Evolutionary conservation across 53 echinoderm and acorn worm species (phyloP).

Genomic region (Paelopatides confundens): DNA sequence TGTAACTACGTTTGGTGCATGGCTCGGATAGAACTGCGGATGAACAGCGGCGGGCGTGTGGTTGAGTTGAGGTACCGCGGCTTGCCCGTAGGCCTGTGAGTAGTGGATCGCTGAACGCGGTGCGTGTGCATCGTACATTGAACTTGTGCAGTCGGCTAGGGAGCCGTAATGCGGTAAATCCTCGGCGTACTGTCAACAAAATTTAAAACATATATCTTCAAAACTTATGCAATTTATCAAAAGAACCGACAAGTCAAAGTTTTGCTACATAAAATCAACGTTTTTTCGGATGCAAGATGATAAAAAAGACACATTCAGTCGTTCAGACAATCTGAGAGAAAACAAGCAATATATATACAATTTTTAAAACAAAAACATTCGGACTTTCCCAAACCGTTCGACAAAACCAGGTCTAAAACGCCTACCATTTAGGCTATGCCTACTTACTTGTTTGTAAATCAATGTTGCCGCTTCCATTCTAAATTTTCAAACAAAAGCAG

Average conservation of each 20-base stretch:
- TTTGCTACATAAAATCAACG: too few species aligned
- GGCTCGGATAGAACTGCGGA: slow-evolving; percentile 93
- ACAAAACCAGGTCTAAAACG: too few species aligned
- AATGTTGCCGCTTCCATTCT: too few species aligned
- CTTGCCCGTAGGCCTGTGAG: slow-evolving; percentile 94
- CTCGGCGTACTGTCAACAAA: slow-evolving; percentile 33
- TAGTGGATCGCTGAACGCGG: slow-evolving; percentile 98
- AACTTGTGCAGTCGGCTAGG: slow-evolving; percentile 83
- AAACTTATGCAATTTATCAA: not conserved
- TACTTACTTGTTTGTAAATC: too few species aligned
- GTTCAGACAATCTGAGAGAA: too few species aligned
- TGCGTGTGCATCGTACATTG: slow-evolving; percentile 97
- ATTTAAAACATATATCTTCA: not conserved
- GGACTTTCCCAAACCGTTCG: too few species aligned
- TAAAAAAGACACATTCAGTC: not conserved
- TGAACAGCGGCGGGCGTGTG: slow-evolving; percentile 79
- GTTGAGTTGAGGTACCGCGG: slow-evolving; percentile 92
- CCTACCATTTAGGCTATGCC: too few species aligned
- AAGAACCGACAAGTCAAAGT: not conserved
- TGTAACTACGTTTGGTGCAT: slow-evolving; percentile 90
- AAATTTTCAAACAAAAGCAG: too few species aligned
- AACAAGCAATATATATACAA: too few species aligned
- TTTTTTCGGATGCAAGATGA: not conserved
- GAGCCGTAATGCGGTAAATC: slow-evolving; percentile 90
- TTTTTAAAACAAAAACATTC: too few species aligned